Evolutionary conservation across 2,888 invertebrate genomes (phyloP), one percentile per base, ranked within the genome.

Genomic region (Gryllus longicercus): DNA sequence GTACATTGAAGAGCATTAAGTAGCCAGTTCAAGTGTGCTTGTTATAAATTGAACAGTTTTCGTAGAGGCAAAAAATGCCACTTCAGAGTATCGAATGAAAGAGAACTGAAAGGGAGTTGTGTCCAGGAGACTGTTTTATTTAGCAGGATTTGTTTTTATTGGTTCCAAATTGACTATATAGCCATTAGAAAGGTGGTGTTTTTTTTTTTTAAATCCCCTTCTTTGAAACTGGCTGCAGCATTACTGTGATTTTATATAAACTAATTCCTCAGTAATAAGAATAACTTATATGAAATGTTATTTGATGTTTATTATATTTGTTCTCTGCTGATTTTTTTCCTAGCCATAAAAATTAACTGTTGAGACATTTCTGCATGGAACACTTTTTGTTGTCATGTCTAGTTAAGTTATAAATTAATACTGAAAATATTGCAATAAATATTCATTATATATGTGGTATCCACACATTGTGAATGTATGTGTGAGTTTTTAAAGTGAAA

Each of bases 281-380:
- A 12, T 63, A 63, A 63, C 63, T 63, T 63, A 63, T 63, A 18
- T 1, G n/a, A 63, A 63, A 63, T 63, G 63, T 63, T 63, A 63
- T 14, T 63, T 63, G 63, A n/a, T 63, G n/a, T 14, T 63, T 63
- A n/a, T 14, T 63, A 63, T 63, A 63, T 63, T 63, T 63, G 63
- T 63, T 63, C n/a, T 14, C n/a, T 63, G 63, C 63, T 63, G 63
- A 1, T 38, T 63, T 63, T 63, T n/a, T 63, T 18, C 63, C 63
- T 63, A 63, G 63, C 63, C 63, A 18, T 63, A 63, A 63, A 63
- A 63, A n/a, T n/a, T 63, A 63, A 63, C 63, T 63, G 63, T 63
- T 63, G 63, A 63, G 63, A 63, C 63, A 63, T 63, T 63, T 63
- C 63, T 63, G 63, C 63, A 63, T 63, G 63, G 63, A n/a, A 63